Base-by-base conservation (phyloP, 2,113 vertebrate species). In the Ammospiza caudacuta region DNA sequence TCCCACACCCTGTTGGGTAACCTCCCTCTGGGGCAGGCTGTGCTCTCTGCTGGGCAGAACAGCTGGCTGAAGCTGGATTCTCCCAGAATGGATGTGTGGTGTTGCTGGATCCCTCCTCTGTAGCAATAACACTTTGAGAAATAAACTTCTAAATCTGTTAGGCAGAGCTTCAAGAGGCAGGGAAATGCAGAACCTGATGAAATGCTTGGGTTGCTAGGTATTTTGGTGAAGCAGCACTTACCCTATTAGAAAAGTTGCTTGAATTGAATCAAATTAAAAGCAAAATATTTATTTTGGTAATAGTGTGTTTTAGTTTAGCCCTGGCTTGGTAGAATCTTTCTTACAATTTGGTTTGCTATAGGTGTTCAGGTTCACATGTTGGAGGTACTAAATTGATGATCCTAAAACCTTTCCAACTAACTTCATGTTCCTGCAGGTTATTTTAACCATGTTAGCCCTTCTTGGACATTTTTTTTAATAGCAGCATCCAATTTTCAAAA, bases 131-230 rank as follows among this genome's bases (percentile, higher is more conserved):
- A 39, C 22, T 43, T 37, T 35, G 35, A 46, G 55, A 95, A 99
- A 99, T 96, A 98, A 99, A 89, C 98, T 99, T 89, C 98, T 98
- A 12, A 98, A 99, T 84, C 33, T 68, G 96, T 55, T 58, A 47
- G 11, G 33, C 52, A 78, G 20, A 47, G 61, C 28, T 87, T 51
- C 14, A 66, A 46, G 35, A 44, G 35, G 51, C 15, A 52, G 13
- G 57, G 51, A 81, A 59, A 41, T 23, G 22, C 33, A 70, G 70
- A 35, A 81, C 22, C 22, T 44, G 59, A 33, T 83, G 31, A 29
- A 19, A 22, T 17, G 44, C 35, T 68, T 44, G 43, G 8, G 8
- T 67, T 77, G 24, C 35, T 22, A 1, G 11, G 21, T 63, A 6
- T 68, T 64, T 20, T 67, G 6, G 9, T 35, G 35, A 61, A 82